Conservation (phyloP, 2,888 invertebrate species). For the Rhagonycha fulva region DNA sequence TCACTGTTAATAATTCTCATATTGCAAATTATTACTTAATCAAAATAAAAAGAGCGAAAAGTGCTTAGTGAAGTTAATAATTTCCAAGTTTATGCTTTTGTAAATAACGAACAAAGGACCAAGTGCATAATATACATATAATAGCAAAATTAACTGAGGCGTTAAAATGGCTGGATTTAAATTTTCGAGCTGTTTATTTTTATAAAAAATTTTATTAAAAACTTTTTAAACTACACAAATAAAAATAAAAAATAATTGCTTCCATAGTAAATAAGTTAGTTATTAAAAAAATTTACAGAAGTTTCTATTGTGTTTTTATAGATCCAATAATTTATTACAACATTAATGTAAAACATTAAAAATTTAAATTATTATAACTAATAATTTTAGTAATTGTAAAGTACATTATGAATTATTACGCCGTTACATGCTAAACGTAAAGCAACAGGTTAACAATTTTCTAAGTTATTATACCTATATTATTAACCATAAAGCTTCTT, state of each 20-base stretch:
- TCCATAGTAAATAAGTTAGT: neutral
- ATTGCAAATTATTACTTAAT: neutral
- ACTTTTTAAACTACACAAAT: neutral
- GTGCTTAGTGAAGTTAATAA: neutral
- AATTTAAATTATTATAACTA: neutral
- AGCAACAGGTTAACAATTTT: neutral
- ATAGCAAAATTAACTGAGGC: neutral
- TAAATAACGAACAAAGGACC: neutral
- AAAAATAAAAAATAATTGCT: neutral
- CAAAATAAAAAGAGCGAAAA: neutral
- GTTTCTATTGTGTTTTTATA: neutral
- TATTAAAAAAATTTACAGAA: neutral
- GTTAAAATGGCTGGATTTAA: neutral
- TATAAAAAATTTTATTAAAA: neutral
- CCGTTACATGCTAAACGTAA: neutral
- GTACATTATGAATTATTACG: neutral
- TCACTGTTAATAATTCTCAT: no score
- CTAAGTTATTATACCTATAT: neutral
- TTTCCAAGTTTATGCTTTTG: neutral
- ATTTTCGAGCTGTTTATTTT: neutral
- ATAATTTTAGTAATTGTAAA: neutral
- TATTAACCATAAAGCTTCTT: neutral
- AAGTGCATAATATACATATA: neutral
- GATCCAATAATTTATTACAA: neutral
- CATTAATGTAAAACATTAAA: neutral